Conservation (phyloP, 2,797 vertebrate genomes). For the Sebastes matsubarae region DNA sequence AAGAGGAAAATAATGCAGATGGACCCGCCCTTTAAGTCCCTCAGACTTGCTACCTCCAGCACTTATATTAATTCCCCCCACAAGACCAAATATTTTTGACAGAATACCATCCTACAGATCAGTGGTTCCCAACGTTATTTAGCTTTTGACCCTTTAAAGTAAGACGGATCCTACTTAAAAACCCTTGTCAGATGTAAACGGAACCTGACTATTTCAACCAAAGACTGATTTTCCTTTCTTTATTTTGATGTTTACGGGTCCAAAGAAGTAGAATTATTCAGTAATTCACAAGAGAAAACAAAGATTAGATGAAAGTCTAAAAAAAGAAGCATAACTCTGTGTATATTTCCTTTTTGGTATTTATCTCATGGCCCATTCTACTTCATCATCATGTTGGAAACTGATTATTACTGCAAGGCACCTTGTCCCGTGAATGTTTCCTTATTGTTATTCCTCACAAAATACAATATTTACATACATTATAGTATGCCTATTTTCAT, state of each 20-base stretch:
- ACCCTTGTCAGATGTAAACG: not conserved
- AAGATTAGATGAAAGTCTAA: not conserved
- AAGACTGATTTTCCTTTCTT: slow-evolving; percentile 26
- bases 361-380: not conserved
- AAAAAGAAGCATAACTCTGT: not conserved
- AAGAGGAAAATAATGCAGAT: not conserved
- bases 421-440: not conserved
- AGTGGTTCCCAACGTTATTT: not conserved
- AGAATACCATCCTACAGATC: not conserved
- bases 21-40: not conserved
- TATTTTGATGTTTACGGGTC: not conserved
- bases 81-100: slow-evolving; percentile 32
- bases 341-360: not conserved
- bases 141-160: not conserved
- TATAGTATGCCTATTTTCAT: slow-evolving; percentile 27
- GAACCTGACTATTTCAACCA: slow-evolving; percentile 22
- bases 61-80: not conserved
- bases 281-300: not conserved
- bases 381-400: slow-evolving; percentile 5
- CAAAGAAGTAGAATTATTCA: not conserved
- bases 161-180: not conserved
- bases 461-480: slow-evolving; percentile 17
- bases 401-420: slow-evolving; percentile 1
- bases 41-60: slow-evolving; percentile 60
- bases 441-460: not conserved